Base-by-base conservation (phyloP, 1,140 invertebrate genomes). In the Scaptomyza pallida region DNA sequence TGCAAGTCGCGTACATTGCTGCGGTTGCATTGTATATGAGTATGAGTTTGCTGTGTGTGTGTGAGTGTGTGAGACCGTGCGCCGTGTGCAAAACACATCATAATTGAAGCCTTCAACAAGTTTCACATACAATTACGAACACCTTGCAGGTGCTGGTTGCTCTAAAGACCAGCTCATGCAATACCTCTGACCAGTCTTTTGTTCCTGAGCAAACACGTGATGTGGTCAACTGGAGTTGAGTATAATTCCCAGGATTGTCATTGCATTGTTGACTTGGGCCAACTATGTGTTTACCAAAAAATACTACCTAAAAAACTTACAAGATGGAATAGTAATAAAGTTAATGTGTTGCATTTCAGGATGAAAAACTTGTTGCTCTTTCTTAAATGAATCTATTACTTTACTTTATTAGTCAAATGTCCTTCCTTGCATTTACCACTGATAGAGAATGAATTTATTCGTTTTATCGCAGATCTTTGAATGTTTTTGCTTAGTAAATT, bases 101-200 rank as follows among this genome's bases (percentile, higher is more conserved):
- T 82, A 88, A 88, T 88, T 88, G 82, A 78, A 78, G 67, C 82
- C 82, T 88, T 88, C 82, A 88, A 88, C 82, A 88, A 88, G 82
- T 88, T 82, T 88, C 78, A 85, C 77, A 88, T 78, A 81, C 78
- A 88, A 88, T 88, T 88, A 86, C 75, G 51, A 67, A 88, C 82
- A 86, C 82, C 82, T 86, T 77, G 35, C 59, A 60, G 82, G 65
- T 75, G 62, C 73, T 52, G 63, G 16, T 19, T 2, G 37, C 37
- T 5, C 23, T 15, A 37, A 47, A 23, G 44, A 33, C 54, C 62
- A 15, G 19, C 44, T n/a, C 17, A 21, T 16, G n/a, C 44, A 23
- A 35, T 48, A 33, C 50, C 23, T 26, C 23, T 26, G 1, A 5
- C 3, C 23, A 26, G 10, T 12, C 26, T 26, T 52, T 62, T 62